These are phyloP conservation scores for Ibycter americanus DNA, from an alignment of 2,797 vertebrate genomes.

Conservation along the genomic window DNA sequence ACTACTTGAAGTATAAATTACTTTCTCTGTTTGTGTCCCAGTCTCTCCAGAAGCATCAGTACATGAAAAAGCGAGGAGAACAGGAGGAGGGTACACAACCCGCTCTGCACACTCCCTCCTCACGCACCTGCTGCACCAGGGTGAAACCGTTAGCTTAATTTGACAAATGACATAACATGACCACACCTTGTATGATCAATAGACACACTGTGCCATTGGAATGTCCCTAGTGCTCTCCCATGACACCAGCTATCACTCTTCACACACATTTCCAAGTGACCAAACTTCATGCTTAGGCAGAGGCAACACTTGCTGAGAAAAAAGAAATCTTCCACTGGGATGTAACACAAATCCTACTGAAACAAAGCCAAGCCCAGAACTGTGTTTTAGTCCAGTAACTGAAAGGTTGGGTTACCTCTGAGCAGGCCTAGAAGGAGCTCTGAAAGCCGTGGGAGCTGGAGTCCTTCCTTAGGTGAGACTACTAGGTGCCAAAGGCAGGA, in stretches of 20 bases:
- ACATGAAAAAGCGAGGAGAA: not conserved
- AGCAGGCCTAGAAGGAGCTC: not conserved
- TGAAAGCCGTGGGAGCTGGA: not conserved
- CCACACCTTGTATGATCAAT: not conserved
- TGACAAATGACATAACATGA: not conserved
- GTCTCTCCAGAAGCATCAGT: not conserved
- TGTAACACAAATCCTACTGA: not conserved
- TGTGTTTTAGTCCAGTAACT: not conserved
- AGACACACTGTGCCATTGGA: not conserved
- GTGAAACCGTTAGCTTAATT: not conserved
- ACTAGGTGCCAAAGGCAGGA: not conserved
- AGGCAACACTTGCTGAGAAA: not conserved
- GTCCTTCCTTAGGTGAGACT: not conserved
- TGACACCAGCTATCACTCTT: not conserved
- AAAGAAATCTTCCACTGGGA: not conserved
- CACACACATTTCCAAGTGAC: fast-evolving
- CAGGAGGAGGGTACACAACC: not conserved
- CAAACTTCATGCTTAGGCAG: not conserved
- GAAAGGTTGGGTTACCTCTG: not conserved
- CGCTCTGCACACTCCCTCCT: not conserved
- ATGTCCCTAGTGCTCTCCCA: not conserved
- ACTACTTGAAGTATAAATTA: not conserved
- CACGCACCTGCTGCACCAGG: not conserved
- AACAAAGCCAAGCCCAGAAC: not conserved
- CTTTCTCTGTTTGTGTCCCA: not conserved